Base-by-base conservation (phyloP, 2,797 vertebrate genomes). In the Thalassophryne amazonica region DNA sequence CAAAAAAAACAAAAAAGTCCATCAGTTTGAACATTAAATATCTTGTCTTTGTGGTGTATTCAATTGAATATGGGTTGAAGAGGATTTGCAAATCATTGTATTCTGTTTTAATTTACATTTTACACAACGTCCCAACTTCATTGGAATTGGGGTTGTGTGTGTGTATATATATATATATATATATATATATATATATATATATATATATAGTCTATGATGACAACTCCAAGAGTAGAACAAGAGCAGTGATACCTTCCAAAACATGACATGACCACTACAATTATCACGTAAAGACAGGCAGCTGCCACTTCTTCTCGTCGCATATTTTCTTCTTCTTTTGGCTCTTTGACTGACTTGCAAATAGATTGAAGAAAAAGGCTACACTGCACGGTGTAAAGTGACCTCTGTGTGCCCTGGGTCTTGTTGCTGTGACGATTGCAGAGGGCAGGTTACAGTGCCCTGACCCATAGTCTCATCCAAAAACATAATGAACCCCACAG, bases 401-500 rank as follows among this genome's bases (percentile, higher is more conserved):
- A 48, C 67, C 60, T 70, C 46, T 38, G 60, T 66, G 57, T 57
- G 69, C 42, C 56, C 65, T 10, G 14, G 69, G 58, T 70, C 56
- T 67, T 56, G 76, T 81, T 84, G 78, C 81, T 76, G 75, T 81
- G 77, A 84, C 49, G 34, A 77, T 76, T 70, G 57, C 57, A 55
- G 55, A 67, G 64, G 60, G 53, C 63, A 77, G 80, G 76, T 84
- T 78, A 48, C 55, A 65, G 29, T 61, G 70, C 65, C 73, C 68
- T 85, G 80, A 86, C 84, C 84, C 62, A 61, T 69, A 63, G 60
- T 66, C 65, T 71, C 73, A n/a, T 80, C 64, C 71, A 64, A 80
- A 84, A 80, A 68, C 78, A 88, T 88, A 88, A 89, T 85, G 81
- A 90, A 84, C 75, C 71, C 86, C 77, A 73, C 76, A 66, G 78